A percentile compares a stretch with the other conserved stretches of the same genome.
These are phyloP conservation scores for Gobiocypris rarus DNA, from an alignment of 2,113 vertebrate genomes.

Conservation along the genomic window DNA sequence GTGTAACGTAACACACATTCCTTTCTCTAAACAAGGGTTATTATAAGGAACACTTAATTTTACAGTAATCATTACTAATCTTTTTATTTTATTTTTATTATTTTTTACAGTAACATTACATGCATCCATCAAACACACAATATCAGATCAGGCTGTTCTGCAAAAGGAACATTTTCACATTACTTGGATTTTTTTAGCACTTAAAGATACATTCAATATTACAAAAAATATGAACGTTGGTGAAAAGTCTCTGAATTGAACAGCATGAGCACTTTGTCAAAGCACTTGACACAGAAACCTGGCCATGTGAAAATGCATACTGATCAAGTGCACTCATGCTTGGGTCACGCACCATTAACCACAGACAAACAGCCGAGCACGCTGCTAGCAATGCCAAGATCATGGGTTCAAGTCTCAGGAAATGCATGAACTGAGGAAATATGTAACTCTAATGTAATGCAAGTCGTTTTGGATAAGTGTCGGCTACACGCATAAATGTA, in stretches of 20 bases:
- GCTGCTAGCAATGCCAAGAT: not conserved
- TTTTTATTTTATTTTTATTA: too few species aligned
- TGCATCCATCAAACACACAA: not conserved
- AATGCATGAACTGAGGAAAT: not conserved
- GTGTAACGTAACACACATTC: too few species aligned
- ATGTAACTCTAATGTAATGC: not conserved
- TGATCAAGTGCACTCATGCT: not conserved
- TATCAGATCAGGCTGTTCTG: not conserved
- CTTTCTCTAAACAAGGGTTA: too few species aligned
- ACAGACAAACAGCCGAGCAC: not conserved
- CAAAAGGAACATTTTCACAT: not conserved
- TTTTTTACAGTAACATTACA: too few species aligned
- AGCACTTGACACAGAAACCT: not conserved
- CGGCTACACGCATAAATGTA: not conserved
- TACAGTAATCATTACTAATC: too few species aligned
- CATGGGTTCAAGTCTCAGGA: not conserved
- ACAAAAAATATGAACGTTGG: too few species aligned
- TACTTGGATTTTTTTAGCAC: too few species aligned
- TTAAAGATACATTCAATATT: not conserved
- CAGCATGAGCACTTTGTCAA: not conserved
- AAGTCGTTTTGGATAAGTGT: not conserved
- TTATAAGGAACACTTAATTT: too few species aligned
- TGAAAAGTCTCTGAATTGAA: not conserved
- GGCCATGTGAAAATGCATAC: not conserved
- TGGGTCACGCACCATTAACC: not conserved